Conservation (phyloP, 1,140 invertebrate genomes). For the Eriocheir sinensis region DNA sequence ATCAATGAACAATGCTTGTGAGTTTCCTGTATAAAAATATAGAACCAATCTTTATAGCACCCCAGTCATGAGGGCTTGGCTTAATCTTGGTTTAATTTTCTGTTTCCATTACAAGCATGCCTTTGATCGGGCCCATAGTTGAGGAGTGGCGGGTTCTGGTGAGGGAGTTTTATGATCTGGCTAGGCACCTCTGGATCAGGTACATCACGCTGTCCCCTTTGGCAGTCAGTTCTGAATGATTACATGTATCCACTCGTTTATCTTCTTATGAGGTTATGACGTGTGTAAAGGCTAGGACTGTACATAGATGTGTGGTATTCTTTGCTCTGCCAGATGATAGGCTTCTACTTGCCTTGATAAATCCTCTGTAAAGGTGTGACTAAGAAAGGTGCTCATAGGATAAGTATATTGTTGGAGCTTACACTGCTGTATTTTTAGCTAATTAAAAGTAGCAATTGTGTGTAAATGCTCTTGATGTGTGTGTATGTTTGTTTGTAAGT, state of each 20-base stretch:
- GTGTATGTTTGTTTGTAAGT: no score
- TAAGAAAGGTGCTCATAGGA: no score
- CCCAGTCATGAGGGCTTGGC: background rate
- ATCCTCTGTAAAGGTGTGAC: no score
- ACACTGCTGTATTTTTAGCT: no score
- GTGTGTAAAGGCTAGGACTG: no score
- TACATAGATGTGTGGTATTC: background rate
- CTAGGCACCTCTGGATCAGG: constrained; percentile 62
- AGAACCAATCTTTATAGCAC: background rate
- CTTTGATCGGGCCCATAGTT: constrained; percentile 69
- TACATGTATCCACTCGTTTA: background rate
- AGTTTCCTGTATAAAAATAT: background rate
- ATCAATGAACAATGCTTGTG: no score
- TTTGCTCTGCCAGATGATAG: no score
- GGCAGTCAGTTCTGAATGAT: background rate
- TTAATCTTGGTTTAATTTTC: constrained; percentile 40
- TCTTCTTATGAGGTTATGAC: background rate
- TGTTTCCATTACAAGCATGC: constrained; percentile 74
- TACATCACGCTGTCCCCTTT: constrained; percentile 14
- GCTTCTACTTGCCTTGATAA: no score
- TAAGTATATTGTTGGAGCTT: no score
- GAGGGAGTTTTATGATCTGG: constrained; percentile 52
- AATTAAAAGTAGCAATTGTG: no score
- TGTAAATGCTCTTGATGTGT: no score
- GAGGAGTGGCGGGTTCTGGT: constrained; percentile 63